Conservation (phyloP, 2,113 vertebrate species). For the Sisor rabdophorus region DNA sequence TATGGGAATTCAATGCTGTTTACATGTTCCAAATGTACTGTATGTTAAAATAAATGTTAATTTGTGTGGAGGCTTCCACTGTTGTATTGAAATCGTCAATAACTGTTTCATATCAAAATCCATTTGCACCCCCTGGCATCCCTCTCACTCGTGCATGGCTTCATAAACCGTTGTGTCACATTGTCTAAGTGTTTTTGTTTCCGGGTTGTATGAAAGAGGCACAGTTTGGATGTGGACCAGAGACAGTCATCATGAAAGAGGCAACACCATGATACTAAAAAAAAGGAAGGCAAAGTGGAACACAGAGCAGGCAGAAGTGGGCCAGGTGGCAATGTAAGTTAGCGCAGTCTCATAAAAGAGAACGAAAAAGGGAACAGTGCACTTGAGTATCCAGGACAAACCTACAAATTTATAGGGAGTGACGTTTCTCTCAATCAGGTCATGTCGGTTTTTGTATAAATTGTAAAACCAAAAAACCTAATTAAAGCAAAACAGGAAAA, state of each 20-base stretch:
- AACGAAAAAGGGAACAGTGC: conserved; percentile 43
- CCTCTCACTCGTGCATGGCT: conserved; percentile 46
- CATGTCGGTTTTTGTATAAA: neutral
- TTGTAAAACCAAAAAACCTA: too few species aligned
- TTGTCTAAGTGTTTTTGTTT: conserved; percentile 30
- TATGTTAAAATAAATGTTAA: conserved; percentile 26
- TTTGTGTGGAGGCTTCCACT: conserved; percentile 41
- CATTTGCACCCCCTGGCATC: conserved; percentile 41
- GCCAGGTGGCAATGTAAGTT: conserved; percentile 54
- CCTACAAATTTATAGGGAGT: neutral
- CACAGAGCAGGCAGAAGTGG: conserved; percentile 56
- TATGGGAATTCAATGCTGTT: conserved; percentile 13
- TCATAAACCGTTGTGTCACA: conserved; percentile 10
- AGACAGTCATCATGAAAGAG: neutral
- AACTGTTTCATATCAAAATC: conserved; percentile 36
- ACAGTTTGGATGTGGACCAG: neutral
- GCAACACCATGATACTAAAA: neutral
- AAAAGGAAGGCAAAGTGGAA: conserved; percentile 53
- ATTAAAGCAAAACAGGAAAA: too few species aligned
- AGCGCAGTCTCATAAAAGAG: conserved; percentile 38
- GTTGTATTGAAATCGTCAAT: conserved; percentile 26
- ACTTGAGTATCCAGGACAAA: conserved; percentile 58
- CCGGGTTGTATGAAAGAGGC: conserved; percentile 32
- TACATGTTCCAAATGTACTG: conserved; percentile 35
- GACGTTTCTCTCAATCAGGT: neutral